A percentile compares a stretch with the other conserved stretches of the same genome.
Evolutionary conservation across 2,888 invertebrate species (phyloP).

Genomic region (Mylabris sibirica): DNA sequence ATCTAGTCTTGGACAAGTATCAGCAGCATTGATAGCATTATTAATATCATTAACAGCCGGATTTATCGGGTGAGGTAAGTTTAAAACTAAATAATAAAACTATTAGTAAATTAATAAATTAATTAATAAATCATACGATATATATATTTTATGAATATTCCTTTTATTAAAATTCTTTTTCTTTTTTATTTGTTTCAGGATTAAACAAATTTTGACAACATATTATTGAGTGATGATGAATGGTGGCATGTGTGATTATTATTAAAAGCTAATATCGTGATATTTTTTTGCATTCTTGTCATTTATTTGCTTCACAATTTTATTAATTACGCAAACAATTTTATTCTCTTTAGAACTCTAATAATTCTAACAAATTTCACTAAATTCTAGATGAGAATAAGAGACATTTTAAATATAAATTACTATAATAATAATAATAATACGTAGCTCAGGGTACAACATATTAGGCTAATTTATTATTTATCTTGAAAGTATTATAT

Average conservation of each 20-base stretch:
- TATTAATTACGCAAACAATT: constrained; percentile 22
- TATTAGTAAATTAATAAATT: constrained; percentile 9
- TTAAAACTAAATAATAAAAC: constrained; percentile 8
- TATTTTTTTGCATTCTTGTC: constrained; percentile 30
- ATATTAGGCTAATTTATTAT: constrained; percentile 33
- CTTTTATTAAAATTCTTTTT: constrained; percentile 15
- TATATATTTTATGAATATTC: not conserved
- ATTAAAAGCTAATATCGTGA: constrained; percentile 30
- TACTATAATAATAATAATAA: constrained; percentile 10
- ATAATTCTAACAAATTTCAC: constrained; percentile 18
- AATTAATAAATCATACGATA: not conserved
- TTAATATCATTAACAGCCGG: constrained; percentile 73
- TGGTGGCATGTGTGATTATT: constrained; percentile 29
- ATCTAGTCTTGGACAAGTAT: constrained; percentile 67
- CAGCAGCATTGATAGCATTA: constrained; percentile 70
- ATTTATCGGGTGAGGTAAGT: constrained; percentile 80
- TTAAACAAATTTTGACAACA: constrained; percentile 22
- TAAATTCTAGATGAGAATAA: constrained; percentile 19
- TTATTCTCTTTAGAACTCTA: not conserved
- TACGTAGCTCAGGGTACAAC: constrained; percentile 39
- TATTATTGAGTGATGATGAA: constrained; percentile 14
- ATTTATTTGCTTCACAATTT: constrained; percentile 20
- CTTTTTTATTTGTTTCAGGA: constrained; percentile 42
- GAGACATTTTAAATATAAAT: constrained; percentile 5
- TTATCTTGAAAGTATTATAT: constrained; percentile 33